Evolutionary conservation across 2,888 invertebrate species (phyloP), one percentile per base, ranked within the genome.

Genomic region (Agrochola lychnidis): DNA sequence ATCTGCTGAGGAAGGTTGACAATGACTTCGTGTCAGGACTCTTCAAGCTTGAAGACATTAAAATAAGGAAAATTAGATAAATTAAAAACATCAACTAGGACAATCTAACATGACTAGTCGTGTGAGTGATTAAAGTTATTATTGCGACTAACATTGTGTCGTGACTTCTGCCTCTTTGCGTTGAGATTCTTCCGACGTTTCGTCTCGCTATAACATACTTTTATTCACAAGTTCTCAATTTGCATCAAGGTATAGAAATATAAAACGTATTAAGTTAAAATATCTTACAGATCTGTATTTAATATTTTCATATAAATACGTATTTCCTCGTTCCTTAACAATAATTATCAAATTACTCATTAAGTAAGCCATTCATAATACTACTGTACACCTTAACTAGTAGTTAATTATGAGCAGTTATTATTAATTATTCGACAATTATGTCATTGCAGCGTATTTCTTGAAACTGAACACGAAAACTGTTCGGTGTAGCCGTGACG

Each of bases 61-160:
- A 81, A 88, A 87, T 86, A 78, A 85, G 82, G 87, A 86, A 88
- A 88, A 89, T 89, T 88, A 90, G 80, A 81, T 79, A 88, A 91
- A 92, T 91, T 90, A 90, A 91, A 90, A 89, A 71, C 88, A 90
- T 89, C 90, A 89, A 86, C 79, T 90, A 89, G 90, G 90, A 91
- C 91, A 90, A 87, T 85, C 85, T 89, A 82, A 87, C 90, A 88
- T 91, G 91, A 87, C 88, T 87, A 70, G 83, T 74, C 82, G 83
- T 74, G 87, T 72, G 78, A 62, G 78, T 53, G 67, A 84, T 89
- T 82, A 88, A 78, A 81, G 81, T 82, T 67, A 86, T 88, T 84
- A 89, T 70, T 71, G 51, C 42, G 57, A 77, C 78, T 72, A 25
- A 69, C 66, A 66, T 79, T 62, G 67, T 79, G 56, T 72, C 79